phyloP scores from a whole-genome alignment of 2,797 vertebrate genomes.

The Cryptoblepharus egeriae region DNA sequence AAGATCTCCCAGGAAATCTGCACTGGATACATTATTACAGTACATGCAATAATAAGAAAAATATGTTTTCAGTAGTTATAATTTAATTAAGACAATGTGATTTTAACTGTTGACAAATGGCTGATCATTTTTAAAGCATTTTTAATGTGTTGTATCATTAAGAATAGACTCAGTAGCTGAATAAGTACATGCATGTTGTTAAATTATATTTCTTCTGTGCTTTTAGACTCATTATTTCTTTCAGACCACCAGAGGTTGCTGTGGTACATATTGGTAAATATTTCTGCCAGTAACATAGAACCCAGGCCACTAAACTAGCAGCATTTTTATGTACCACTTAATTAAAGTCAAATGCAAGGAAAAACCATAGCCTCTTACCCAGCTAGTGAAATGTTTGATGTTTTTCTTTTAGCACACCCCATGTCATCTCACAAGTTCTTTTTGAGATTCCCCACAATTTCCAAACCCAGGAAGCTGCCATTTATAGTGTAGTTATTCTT shows the following conservation, averaged over 20 bases:
- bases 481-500: background rate
- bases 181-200: slow-evolving; percentile 72
- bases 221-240: slow-evolving; percentile 58
- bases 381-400: background rate
- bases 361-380: background rate
- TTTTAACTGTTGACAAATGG: slow-evolving; percentile 62
- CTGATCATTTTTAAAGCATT: slow-evolving; percentile 76
- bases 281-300: slow-evolving; percentile 58
- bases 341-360: slow-evolving; percentile 29
- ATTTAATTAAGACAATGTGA: slow-evolving; percentile 73
- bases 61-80: slow-evolving; percentile 74
- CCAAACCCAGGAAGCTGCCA: background rate
- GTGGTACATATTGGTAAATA: slow-evolving; percentile 66
- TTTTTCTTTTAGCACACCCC: background rate
- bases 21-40: slow-evolving; percentile 67
- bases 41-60: slow-evolving; percentile 70
- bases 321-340: slow-evolving; percentile 46
- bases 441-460: background rate
- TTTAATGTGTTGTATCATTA: slow-evolving; percentile 70
- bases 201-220: slow-evolving; percentile 60
- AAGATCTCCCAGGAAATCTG: slow-evolving; percentile 70
- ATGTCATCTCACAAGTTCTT: background rate
- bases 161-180: slow-evolving; percentile 74
- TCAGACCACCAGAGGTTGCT: slow-evolving; percentile 78
- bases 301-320: slow-evolving; percentile 2